phyloP scores from a whole-genome alignment of 1,140 invertebrate genomes.

The Temnothorax nylanderi region DNA sequence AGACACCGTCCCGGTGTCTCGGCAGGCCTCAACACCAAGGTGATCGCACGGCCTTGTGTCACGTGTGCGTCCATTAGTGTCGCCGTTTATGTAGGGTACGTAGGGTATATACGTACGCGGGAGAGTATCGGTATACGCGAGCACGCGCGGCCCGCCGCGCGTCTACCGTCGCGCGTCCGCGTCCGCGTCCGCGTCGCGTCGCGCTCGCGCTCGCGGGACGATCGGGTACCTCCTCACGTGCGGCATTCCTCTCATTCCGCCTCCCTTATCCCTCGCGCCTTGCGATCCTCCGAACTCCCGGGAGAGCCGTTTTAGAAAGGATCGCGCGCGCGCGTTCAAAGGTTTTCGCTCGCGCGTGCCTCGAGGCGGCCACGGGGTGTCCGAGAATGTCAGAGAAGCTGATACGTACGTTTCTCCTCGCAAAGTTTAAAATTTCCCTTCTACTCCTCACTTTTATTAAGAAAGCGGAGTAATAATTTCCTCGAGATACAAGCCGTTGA shows the following conservation, averaged over 20 bases:
- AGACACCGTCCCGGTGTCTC: conserved; percentile 35
- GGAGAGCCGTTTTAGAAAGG: conserved; percentile 56
- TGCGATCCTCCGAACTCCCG: conserved; percentile 18
- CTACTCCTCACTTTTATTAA: neutral
- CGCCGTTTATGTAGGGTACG: conserved; percentile 43
- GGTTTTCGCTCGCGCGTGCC: conserved; percentile 21
- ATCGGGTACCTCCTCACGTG: conserved; percentile 33
- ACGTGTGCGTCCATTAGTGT: conserved; percentile 57
- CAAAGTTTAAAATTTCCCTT: neutral
- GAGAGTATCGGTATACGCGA: too few species aligned
- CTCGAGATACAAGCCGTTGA: neutral
- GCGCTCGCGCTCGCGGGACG: neutral
- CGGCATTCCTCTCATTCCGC: conserved; percentile 43
- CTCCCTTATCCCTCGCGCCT: conserved; percentile 3
- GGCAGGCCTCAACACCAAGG: conserved; percentile 40
- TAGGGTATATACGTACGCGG: neutral
- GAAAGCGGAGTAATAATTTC: neutral
- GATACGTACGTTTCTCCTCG: neutral
- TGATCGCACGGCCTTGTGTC: conserved; percentile 61
- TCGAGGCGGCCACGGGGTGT: conserved; percentile 20
- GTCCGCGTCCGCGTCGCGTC: too few species aligned
- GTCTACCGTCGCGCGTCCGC: neutral
- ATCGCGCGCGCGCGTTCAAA: conserved; percentile 36
- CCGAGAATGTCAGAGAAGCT: neutral
- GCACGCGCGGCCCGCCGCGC: too few species aligned